A percentile compares a stretch with the other conserved stretches of the same genome.
Conservation (phyloP, 2,113 vertebrate species). For the Murina feae region DNA sequence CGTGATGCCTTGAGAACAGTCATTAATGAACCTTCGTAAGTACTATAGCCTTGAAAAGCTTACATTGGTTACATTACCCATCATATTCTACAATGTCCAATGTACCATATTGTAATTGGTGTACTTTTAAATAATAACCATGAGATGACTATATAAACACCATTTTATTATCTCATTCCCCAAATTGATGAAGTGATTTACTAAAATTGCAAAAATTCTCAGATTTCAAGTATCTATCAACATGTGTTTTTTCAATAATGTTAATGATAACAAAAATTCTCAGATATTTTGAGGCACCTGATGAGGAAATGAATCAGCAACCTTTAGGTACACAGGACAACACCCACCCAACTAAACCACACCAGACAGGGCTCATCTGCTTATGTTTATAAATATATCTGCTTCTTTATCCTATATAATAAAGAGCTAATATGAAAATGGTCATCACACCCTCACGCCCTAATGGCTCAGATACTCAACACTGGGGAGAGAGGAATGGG, state of each 20-base stretch:
- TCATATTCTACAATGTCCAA: not conserved
- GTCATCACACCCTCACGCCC: too few relatives aligned
- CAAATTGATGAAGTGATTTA: not conserved
- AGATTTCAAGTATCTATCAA: not conserved
- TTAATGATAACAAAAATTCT: not conserved
- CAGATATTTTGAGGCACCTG: not conserved
- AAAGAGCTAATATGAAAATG: too few relatives aligned
- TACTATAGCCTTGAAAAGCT: not conserved
- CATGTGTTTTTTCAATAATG: not conserved
- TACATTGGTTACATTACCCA: not conserved
- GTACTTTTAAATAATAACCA: not conserved
- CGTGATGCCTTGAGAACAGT: constrained; percentile 82
- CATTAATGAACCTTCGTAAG: constrained; percentile 87
- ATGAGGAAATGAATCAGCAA: not conserved
- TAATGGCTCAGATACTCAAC: too few relatives aligned
- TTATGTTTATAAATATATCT: not conserved
- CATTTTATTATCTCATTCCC: not conserved
- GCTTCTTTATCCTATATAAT: too few relatives aligned
- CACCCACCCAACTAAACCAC: not conserved
- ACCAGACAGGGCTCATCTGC: not conserved
- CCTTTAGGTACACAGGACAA: not conserved
- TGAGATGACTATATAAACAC: not conserved
- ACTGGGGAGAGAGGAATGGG: too few relatives aligned
- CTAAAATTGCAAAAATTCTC: not conserved
- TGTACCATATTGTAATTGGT: not conserved